Conservation (phyloP, 2,797 vertebrate species). For the Chaetophractus vellerosus region DNA sequence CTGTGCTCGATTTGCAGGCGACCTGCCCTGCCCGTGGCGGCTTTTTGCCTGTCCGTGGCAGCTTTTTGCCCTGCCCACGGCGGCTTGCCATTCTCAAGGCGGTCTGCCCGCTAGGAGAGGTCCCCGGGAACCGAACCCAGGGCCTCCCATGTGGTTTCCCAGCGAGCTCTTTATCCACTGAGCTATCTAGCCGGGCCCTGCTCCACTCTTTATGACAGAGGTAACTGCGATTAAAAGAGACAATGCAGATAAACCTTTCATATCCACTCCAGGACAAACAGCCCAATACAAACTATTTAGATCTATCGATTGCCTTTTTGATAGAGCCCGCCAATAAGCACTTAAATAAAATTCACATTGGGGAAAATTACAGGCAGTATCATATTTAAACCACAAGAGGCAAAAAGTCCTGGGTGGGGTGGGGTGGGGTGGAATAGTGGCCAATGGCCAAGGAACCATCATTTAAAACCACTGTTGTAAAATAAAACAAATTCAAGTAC, state of each 20-base stretch:
- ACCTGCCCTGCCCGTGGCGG: no score
- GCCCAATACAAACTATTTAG: background rate
- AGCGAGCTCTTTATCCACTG: no score
- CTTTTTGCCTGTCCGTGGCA: no score
- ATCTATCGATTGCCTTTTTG: background rate
- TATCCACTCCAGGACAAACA: background rate
- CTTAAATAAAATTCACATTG: constrained; percentile 5
- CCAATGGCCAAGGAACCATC: background rate
- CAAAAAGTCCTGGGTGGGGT: background rate
- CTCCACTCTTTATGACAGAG: background rate
- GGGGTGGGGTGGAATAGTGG: background rate
- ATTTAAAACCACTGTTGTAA: background rate
- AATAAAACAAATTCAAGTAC: background rate
- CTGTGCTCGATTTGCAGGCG: no score
- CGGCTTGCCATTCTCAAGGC: no score
- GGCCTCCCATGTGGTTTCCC: no score
- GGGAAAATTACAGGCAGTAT: background rate
- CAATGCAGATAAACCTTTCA: background rate
- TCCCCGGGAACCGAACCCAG: no score
- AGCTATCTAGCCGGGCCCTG: no score
- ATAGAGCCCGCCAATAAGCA: background rate
- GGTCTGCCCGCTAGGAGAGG: no score
- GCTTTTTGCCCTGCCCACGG: no score
- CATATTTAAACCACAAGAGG: background rate
- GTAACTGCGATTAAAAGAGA: background rate